These are phyloP conservation scores for Perodicticus potto DNA, from an alignment of 2,797 vertebrate species.

Conservation along the genomic window DNA sequence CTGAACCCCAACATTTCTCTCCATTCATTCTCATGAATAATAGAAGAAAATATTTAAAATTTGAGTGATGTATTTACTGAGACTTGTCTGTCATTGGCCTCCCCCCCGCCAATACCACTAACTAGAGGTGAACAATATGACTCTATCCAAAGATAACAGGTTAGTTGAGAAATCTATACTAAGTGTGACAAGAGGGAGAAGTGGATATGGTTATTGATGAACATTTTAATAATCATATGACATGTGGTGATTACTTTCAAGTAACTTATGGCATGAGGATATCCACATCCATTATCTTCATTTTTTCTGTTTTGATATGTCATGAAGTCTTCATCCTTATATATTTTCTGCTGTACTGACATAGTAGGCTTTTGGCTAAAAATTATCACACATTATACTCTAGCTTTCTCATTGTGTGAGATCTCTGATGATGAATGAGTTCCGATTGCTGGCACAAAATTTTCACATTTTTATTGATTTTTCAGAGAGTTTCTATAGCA, in stretches of 20 bases:
- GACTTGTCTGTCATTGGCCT: neutral
- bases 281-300: neutral
- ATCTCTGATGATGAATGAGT: slow-evolving; percentile 41
- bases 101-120: neutral
- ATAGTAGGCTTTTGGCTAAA: slow-evolving; percentile 43
- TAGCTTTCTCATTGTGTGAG: slow-evolving; percentile 37
- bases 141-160: neutral
- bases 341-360: slow-evolving; percentile 37
- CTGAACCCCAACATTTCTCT: neutral
- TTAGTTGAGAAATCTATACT: neutral
- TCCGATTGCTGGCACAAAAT: slow-evolving; percentile 27
- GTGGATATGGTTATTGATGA: neutral
- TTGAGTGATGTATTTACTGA: neutral
- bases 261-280: neutral
- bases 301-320: neutral
- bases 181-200: neutral
- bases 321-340: neutral
- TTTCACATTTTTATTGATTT: slow-evolving; percentile 58
- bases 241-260: neutral
- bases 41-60: neutral
- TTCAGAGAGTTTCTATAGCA: slow-evolving; percentile 26
- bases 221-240: neutral
- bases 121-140: neutral
- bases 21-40: neutral
- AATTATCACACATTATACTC: slow-evolving; percentile 4